Evolutionary conservation across 1,140 invertebrate species (phyloP), one percentile per base, ranked within the genome.

Genomic region (Drosophila hydei): DNA sequence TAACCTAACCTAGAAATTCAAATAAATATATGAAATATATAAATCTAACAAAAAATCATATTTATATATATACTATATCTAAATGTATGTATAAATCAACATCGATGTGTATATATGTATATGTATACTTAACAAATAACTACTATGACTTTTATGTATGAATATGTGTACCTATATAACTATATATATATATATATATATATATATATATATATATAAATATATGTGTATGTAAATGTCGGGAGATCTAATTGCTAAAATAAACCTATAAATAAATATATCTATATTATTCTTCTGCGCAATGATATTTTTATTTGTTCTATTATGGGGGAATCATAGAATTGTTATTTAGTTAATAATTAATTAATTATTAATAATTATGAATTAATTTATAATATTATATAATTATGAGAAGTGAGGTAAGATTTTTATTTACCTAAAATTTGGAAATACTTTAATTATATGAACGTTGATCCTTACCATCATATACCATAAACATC

Each of bases 31-130:
- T 1, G n/a, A 7, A 27, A 7, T 27, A 27, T 8, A 27, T 0
- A 27, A 6, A 27, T 8, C 25, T 27, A 68, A 42, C 23, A 2
- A 21, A 9, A 58, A 27, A 62, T 21, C 14, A 21, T 42, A 51
- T 25, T 21, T 61, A 18, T 27, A 27, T 55, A 45, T 14, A 12
- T 14, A 36, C 30, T 23, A 14, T 33, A 18, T 51, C 8, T 54
- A 30, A 8, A 33, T 63, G 45, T 36, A 36, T 52, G 50, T 52
- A 38, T 5, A 47, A 43, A 64, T 42, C n/a, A 36, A 68, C n/a
- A 52, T 72, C 40, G 65, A 72, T 72, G 69, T 72, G 62, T 72
- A 72, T 72, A 72, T 72, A 71, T 71, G 61, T 70, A 64, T 64
- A 64, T 71, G 60, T 72, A 72, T 72, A 67, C 69, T 58, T 67